Percentiles rank a stretch among this genome's conserved stretches.
Evolutionary conservation across 1,140 invertebrate genomes (phyloP).

Genomic region (Venturia canescens): DNA sequence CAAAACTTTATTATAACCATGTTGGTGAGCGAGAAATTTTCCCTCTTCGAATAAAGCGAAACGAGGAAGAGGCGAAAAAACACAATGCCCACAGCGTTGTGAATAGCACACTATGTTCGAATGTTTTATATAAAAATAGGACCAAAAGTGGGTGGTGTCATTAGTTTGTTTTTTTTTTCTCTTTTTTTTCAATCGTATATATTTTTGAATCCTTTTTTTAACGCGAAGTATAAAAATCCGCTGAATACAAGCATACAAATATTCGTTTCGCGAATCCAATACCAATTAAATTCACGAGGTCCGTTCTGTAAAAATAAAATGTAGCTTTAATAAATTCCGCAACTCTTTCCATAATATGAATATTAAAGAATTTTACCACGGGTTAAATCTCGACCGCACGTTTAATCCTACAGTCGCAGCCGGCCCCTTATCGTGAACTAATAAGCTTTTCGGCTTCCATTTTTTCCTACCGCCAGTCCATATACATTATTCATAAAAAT

Average conservation of each 20-base stretch:
- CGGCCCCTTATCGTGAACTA: constrained; percentile 23
- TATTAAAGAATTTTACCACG: constrained; percentile 1
- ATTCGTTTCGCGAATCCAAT: constrained; percentile 3
- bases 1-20: neutral
- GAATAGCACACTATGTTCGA: too few species aligned
- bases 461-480: neutral
- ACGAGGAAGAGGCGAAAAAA: neutral
- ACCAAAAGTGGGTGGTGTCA: too few species aligned
- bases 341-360: constrained; percentile 26
- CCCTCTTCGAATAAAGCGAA: neutral
- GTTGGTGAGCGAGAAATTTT: neutral
- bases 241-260: neutral
- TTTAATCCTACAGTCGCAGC: constrained; percentile 15
- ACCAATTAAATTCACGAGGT: neutral
- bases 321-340: constrained; percentile 33
- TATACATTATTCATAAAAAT: constrained; percentile 34
- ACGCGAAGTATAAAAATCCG: neutral
- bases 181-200: neutral
- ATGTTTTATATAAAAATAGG: too few species aligned
- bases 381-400: constrained; percentile 4
- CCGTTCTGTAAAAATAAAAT: constrained; percentile 4
- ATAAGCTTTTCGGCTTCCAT: neutral
- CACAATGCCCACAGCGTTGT: neutral
- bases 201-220: neutral
- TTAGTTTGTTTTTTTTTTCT: too few species aligned